phyloP scores from a whole-genome alignment of 1,140 invertebrate genomes.

The Dendrolimus kikuchii region DNA sequence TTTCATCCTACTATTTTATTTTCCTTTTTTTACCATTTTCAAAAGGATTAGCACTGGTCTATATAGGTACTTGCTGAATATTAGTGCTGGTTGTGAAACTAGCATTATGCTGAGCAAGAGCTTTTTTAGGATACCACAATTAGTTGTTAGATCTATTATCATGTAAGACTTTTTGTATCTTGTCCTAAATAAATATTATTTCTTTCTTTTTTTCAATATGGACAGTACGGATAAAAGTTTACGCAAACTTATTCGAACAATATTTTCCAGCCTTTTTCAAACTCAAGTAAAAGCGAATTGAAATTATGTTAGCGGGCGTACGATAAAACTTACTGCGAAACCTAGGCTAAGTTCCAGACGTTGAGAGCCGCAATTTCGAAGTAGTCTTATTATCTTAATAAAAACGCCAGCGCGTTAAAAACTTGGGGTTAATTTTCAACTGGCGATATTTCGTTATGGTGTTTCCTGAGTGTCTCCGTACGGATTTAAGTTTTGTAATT shows the following conservation, averaged over 20 bases:
- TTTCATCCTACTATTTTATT: too few species aligned
- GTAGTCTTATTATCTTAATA: constrained; percentile 38
- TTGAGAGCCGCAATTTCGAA: constrained; percentile 23
- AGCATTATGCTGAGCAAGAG: too few species aligned
- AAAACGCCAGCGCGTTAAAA: constrained; percentile 18
- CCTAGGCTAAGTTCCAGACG: constrained; percentile 12
- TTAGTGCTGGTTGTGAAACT: too few species aligned
- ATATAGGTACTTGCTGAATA: too few species aligned
- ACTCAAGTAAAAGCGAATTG: constrained; percentile 28
- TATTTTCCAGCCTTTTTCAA: constrained; percentile 1
- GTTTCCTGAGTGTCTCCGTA: constrained; percentile 24
- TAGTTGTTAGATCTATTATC: too few species aligned
- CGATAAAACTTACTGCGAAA: constrained; percentile 16
- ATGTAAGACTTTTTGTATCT: too few species aligned
- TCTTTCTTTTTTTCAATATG: too few species aligned
- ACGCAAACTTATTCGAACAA: constrained; percentile 5
- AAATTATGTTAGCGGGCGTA: constrained; percentile 26
- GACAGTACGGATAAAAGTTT: background rate
- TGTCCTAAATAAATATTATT: too few species aligned
- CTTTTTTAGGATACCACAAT: too few species aligned
- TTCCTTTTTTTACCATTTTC: too few species aligned
- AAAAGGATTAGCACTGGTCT: too few species aligned
- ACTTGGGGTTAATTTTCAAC: constrained; percentile 16
- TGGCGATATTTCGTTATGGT: constrained; percentile 16
- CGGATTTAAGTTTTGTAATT: constrained; percentile 43